These are phyloP conservation scores for Sphenopsis melanotis DNA, from an alignment of 2,797 vertebrate genomes.

Conservation along the genomic window DNA sequence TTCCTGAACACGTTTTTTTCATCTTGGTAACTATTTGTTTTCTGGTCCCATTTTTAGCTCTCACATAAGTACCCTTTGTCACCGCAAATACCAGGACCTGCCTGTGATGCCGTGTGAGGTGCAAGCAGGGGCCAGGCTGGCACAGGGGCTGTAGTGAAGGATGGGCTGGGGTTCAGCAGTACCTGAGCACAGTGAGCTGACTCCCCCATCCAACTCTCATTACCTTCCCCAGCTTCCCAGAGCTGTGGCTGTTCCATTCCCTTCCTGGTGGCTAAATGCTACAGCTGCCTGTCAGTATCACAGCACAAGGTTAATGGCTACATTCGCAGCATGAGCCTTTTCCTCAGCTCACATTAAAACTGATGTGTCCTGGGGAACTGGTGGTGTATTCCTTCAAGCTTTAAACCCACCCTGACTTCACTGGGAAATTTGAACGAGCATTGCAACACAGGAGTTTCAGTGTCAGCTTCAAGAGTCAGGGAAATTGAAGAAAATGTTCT, in stretches of 20 bases:
- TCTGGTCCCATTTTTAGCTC: neutral
- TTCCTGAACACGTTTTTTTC: neutral
- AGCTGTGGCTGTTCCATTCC: neutral
- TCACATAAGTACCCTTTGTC: neutral
- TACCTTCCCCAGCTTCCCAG: neutral
- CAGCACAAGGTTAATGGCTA: neutral
- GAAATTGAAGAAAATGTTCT: neutral
- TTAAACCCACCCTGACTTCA: neutral
- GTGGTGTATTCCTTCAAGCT: neutral
- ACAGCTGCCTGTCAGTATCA: neutral
- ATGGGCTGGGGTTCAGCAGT: neutral
- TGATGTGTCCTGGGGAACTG: neutral
- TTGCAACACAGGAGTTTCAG: neutral
- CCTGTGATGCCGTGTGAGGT: rapidly evolving
- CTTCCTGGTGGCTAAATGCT: neutral
- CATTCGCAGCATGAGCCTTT: neutral
- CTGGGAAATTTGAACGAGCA: neutral
- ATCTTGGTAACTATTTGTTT: neutral
- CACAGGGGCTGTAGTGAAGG: rapidly evolving
- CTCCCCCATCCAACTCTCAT: neutral
- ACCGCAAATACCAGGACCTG: neutral
- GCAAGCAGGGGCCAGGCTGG: neutral
- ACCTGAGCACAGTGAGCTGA: neutral
- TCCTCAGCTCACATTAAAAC: neutral
- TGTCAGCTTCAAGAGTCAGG: neutral